A percentile compares a stretch with the other conserved stretches of the same genome.
Evolutionary conservation across 2,113 vertebrate genomes (phyloP).

Genomic region (Ophiodon elongatus): DNA sequence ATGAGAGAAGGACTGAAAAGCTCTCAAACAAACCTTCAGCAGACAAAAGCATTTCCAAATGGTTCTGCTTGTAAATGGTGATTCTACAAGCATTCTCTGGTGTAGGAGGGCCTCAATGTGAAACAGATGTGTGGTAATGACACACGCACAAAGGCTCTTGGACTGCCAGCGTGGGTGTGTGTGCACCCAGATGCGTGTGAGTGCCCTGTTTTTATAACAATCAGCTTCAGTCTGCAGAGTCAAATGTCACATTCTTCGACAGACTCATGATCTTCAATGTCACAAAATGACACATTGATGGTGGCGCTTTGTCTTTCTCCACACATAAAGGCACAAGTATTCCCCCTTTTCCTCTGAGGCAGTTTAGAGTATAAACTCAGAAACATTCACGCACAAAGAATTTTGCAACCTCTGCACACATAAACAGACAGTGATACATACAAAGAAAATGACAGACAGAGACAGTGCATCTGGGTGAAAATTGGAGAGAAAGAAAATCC

Average conservation of each 20-base stretch:
- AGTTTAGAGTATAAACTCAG: constrained; percentile 31
- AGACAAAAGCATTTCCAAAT: constrained; percentile 56
- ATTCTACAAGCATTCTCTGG: constrained; percentile 37
- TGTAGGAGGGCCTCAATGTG: constrained; percentile 65
- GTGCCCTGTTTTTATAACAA: constrained; percentile 65
- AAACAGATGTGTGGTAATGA: constrained; percentile 79
- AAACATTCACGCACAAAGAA: constrained; percentile 15
- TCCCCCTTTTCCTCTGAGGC: constrained; percentile 14
- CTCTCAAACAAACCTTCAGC: constrained; percentile 16
- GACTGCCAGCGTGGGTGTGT: constrained; percentile 38
- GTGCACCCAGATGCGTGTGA: not conserved
- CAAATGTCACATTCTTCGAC: constrained; percentile 78
- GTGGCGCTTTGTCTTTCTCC: constrained; percentile 11
- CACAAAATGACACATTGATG: constrained; percentile 57
- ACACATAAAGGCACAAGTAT: constrained; percentile 42
- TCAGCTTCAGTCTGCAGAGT: constrained; percentile 67
- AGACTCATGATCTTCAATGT: constrained; percentile 40
- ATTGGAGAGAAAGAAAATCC: constrained; percentile 17
- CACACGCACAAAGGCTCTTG: constrained; percentile 43
- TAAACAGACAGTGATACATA: not conserved
- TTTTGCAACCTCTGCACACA: not conserved
- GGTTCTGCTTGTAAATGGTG: constrained; percentile 33
- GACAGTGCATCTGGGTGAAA: constrained; percentile 46
- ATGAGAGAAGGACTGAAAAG: constrained; percentile 32
- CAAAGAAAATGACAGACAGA: constrained; percentile 19